phyloP scores from a whole-genome alignment of 2,888 invertebrate species.

The Drosophila formosana region DNA sequence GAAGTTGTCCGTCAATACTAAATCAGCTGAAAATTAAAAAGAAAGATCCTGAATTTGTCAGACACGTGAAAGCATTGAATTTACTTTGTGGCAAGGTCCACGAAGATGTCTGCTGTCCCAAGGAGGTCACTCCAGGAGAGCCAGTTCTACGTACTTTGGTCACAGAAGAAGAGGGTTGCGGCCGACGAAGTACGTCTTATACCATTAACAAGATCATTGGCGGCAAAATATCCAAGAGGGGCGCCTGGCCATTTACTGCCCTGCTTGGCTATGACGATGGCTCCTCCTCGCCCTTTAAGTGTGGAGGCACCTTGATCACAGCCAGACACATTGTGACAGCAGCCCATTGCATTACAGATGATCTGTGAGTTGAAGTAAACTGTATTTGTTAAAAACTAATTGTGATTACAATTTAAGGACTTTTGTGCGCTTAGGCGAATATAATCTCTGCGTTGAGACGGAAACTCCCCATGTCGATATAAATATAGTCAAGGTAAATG shows the following conservation, averaged over 20 bases:
- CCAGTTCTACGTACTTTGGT: slow-evolving; percentile 62
- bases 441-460: slow-evolving; percentile 88
- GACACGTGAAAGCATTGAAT: slow-evolving; percentile 77
- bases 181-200: slow-evolving; percentile 86
- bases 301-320: slow-evolving; percentile 86
- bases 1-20: slow-evolving; percentile 67
- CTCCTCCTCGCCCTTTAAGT: slow-evolving; percentile 82
- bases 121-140: background rate
- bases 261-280: slow-evolving; percentile 89
- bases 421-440: slow-evolving; percentile 90
- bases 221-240: slow-evolving; percentile 87
- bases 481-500: slow-evolving; percentile 85
- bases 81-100: slow-evolving; percentile 64
- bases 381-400: too few species aligned
- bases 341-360: slow-evolving; percentile 81
- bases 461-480: slow-evolving; percentile 88
- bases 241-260: slow-evolving; percentile 93
- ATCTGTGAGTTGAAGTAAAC: slow-evolving; percentile 72
- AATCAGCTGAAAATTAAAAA: slow-evolving; percentile 64
- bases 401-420: slow-evolving; percentile 39
- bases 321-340: slow-evolving; percentile 89
- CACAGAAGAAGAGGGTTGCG: slow-evolving; percentile 87
- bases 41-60: slow-evolving; percentile 68
- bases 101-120: slow-evolving; percentile 81
- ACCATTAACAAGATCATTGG: slow-evolving; percentile 89